Base-by-base conservation (phyloP, 2,888 invertebrate species). In the Cerceris rybyensis region DNA sequence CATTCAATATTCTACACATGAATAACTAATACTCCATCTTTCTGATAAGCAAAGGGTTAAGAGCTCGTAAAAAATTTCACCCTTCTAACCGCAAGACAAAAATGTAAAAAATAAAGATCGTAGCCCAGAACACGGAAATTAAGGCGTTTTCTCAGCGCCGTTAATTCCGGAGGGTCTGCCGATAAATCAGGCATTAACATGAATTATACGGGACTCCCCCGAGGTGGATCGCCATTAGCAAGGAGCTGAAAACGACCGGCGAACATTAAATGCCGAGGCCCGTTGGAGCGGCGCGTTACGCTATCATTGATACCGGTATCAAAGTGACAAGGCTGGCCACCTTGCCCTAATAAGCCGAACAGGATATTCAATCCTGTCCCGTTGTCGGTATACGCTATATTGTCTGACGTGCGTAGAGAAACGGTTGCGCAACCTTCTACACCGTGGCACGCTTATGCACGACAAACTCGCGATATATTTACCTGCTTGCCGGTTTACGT, bases 281-380 rank as follows among this genome's bases (percentile, higher is more conserved):
- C 52, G 69, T n/a, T 9, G 61, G 61, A 78, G 70, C 75, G 74
- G 63, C 78, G 68, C 74, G 74, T 80, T 75, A 80, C 75, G 79
- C 74, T 86, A 85, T 88, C 88, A 82, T 78, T 81, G 87, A 87
- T 88, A 86, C 84, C 80, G 82, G 86, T 85, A 87, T 88, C 89
- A 84, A 87, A 88, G 88, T 86, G 78, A 86, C 89, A 88, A 89
- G 86, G 88, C 87, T 88, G 87, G 89, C 90, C 88, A 90, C 90
- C 88, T 90, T 89, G 90, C 90, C 90, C 91, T 81, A 90, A 91
- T 91, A 90, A 91, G 88, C 90, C 82, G 88, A 91, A 91, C 91
- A 91, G 91, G 91, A 90, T 91, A 91, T 88, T 85, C 86, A 75
- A 83, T 86, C 86, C 82, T 86, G 84, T 73, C 65, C 55, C 58